Evolutionary conservation across 2,888 invertebrate genomes (phyloP).

Genomic region (Sycophila texana): DNA sequence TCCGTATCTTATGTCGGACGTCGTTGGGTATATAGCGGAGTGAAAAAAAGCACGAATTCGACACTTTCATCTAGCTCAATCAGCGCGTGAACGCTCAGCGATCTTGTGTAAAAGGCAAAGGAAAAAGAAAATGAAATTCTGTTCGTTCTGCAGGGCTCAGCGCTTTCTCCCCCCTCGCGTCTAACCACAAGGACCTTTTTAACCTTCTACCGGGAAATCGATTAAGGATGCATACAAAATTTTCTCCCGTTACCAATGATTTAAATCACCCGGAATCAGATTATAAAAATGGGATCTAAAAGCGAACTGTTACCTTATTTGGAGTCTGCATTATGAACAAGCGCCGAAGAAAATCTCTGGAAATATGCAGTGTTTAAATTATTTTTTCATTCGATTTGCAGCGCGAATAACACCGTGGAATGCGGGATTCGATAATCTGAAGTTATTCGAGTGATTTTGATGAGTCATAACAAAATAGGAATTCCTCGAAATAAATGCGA

Average conservation of each 20-base stretch:
- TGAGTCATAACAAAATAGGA: too few relatives aligned
- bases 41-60: slow-evolving; percentile 37
- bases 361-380: too few relatives aligned
- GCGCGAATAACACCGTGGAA: too few relatives aligned
- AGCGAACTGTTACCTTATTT: too few relatives aligned
- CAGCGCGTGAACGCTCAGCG: slow-evolving; percentile 28
- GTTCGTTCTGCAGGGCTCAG: slow-evolving; percentile 34
- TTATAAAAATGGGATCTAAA: too few relatives aligned
- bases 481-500: too few relatives aligned
- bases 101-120: slow-evolving; percentile 54
- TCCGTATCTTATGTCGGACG: slow-evolving; percentile 31
- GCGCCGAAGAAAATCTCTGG: too few relatives aligned
- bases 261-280: too few relatives aligned
- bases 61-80: slow-evolving; percentile 52
- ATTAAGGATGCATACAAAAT: slow-evolving; percentile 18
- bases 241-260: not conserved
- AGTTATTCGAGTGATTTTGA: too few relatives aligned
- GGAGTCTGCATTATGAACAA: too few relatives aligned
- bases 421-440: too few relatives aligned
- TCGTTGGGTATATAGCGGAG: not conserved
- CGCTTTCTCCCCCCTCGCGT: slow-evolving; percentile 14
- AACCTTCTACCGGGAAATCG: slow-evolving; percentile 31
- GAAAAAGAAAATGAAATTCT: slow-evolving; percentile 51
- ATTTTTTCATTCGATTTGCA: too few relatives aligned
- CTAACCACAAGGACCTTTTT: slow-evolving; percentile 36